Conservation (phyloP, 2,888 invertebrate species). For the Zygothrica quintamaculata region DNA sequence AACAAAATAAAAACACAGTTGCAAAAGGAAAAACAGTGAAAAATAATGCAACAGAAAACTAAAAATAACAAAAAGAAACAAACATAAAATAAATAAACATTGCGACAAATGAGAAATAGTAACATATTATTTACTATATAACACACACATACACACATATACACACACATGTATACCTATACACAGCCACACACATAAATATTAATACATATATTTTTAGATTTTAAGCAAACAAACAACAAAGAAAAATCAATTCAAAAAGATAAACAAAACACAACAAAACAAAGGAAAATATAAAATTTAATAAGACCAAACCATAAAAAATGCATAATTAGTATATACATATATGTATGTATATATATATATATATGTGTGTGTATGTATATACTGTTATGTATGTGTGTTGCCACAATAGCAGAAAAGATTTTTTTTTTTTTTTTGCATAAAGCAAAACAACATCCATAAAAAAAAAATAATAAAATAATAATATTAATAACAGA, state of each 20-base stretch:
- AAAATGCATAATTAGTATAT: too few species aligned
- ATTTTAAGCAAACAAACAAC: slow-evolving; percentile 13
- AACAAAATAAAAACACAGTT: slow-evolving; percentile 38
- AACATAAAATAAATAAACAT: slow-evolving; percentile 21
- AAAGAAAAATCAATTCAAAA: too few species aligned
- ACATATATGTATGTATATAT: too few species aligned
- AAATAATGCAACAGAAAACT: slow-evolving; percentile 2
- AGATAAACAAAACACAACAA: slow-evolving; percentile 4
- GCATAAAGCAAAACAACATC: too few species aligned
- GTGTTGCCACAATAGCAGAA: too few species aligned
- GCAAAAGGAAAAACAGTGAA: slow-evolving; percentile 24
- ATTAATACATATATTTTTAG: slow-evolving; percentile 7
- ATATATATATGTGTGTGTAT: too few species aligned
- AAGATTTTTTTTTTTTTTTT: too few species aligned
- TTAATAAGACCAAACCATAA: too few species aligned
- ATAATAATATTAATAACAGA: too few species aligned
- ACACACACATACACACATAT: slow-evolving; percentile 16
- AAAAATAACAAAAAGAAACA: slow-evolving; percentile 12
- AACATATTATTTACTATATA: neutral
- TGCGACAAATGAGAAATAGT: slow-evolving; percentile 15
- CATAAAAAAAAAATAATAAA: too few species aligned
- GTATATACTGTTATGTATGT: too few species aligned
- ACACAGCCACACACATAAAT: slow-evolving; percentile 10
- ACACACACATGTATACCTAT: too few species aligned
- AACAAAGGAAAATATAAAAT: slow-evolving; percentile 12